These are phyloP conservation scores for Mechanitis messenoides DNA, from an alignment of 2,888 invertebrate species.

Conservation along the genomic window DNA sequence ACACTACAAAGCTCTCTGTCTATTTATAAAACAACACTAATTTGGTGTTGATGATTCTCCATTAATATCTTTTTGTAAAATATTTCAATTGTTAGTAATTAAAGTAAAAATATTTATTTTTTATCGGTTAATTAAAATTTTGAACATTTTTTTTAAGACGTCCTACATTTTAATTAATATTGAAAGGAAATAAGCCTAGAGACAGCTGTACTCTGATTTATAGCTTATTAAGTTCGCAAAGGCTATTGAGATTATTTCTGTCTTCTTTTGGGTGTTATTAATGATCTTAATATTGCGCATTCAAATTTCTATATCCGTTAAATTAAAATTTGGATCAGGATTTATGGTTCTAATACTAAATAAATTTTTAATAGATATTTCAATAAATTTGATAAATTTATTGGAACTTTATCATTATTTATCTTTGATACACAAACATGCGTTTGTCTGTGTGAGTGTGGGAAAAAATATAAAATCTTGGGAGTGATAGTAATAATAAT, in stretches of 20 bases:
- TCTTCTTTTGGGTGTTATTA: constrained; percentile 15
- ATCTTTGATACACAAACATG: too few species aligned
- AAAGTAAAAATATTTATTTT: too few species aligned
- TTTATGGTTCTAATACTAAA: background rate
- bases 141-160: background rate
- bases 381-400: too few species aligned
- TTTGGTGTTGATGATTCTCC: background rate
- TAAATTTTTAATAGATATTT: too few species aligned
- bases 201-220: constrained; percentile 14
- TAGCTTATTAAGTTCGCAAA: constrained; percentile 21
- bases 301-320: constrained; percentile 11
- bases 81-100: background rate
- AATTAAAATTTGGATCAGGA: background rate
- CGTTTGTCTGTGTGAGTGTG: too few species aligned
- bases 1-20: constrained; percentile 9
- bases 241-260: constrained; percentile 17
- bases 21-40: constrained; percentile 24
- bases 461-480: too few species aligned
- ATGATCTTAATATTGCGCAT: constrained; percentile 11
- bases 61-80: background rate
- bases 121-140: background rate
- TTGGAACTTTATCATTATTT: too few species aligned
- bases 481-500: too few species aligned
- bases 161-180: background rate
- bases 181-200: background rate